Conservation (phyloP, 2,113 vertebrate genomes). For the Rutilus rutilus region DNA sequence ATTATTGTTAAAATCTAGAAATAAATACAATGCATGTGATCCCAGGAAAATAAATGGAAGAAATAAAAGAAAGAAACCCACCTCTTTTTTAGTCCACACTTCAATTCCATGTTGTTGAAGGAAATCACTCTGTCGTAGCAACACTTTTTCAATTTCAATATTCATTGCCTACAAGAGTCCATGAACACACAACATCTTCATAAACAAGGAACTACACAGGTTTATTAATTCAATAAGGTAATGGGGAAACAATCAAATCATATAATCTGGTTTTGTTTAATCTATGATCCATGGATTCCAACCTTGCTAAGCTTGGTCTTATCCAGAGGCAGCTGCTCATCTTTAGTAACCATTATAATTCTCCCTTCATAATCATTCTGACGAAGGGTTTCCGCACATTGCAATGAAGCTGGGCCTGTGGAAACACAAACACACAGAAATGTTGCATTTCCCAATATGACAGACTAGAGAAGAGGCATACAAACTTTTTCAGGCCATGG, state of each 20-base stretch:
- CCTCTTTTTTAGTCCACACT: constrained; percentile 82
- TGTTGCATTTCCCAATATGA: not conserved
- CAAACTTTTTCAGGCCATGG: not conserved
- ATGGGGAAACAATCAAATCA: not conserved
- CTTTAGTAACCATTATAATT: constrained; percentile 83
- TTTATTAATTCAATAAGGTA: not conserved
- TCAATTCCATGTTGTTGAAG: constrained; percentile 77
- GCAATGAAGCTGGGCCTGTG: constrained; percentile 83
- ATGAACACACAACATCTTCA: not conserved
- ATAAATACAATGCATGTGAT: not conserved
- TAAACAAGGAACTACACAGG: not conserved
- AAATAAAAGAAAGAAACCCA: constrained; percentile 52
- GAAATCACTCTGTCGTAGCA: constrained; percentile 80
- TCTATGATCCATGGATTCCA: not conserved
- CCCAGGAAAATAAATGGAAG: not conserved
- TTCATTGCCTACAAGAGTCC: constrained; percentile 74
- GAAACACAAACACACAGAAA: not conserved
- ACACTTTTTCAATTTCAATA: constrained; percentile 71
- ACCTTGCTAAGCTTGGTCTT: constrained; percentile 89
- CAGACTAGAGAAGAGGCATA: not conserved
- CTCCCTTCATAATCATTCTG: constrained; percentile 83
- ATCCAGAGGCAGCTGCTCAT: constrained; percentile 81
- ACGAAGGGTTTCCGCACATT: constrained; percentile 86
- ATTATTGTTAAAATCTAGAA: not conserved
- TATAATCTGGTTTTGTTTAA: not conserved